These are phyloP conservation scores for Sclerodermus sp. DNA, from an alignment of 2,888 invertebrate species.

Conservation along the genomic window DNA sequence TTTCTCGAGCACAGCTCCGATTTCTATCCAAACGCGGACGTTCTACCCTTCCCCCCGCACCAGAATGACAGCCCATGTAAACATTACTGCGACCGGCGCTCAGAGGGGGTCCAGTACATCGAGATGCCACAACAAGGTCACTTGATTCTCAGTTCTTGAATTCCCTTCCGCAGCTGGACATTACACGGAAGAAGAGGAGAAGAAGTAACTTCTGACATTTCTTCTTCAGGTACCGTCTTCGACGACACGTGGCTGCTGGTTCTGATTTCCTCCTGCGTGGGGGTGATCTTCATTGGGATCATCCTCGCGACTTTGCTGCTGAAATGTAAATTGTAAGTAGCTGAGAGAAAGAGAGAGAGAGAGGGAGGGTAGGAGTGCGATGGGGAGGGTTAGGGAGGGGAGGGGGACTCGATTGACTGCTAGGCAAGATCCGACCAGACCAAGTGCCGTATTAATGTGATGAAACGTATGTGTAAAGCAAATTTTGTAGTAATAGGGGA, in stretches of 20 bases:
- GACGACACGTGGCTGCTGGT: constrained; percentile 85
- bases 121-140: constrained; percentile 78
- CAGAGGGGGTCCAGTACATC: constrained; percentile 72
- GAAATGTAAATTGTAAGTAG: constrained; percentile 81
- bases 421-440: no score
- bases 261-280: constrained; percentile 77
- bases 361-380: no score
- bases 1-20: constrained; percentile 65
- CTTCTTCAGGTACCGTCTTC: constrained; percentile 59
- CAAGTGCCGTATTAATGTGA: neutral
- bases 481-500: constrained; percentile 39
- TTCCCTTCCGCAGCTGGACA: no score
- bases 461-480: neutral
- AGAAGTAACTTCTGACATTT: neutral
- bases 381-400: no score
- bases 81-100: constrained; percentile 55
- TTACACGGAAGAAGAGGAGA: no score
- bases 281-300: constrained; percentile 77
- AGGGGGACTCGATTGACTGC: no score
- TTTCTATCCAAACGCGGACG: constrained; percentile 41
- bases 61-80: constrained; percentile 51
- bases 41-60: constrained; percentile 40
- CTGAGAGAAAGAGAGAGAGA: no score
- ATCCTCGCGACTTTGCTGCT: constrained; percentile 76
- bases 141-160: constrained; percentile 42